Percentiles rank a stretch among this genome's conserved stretches.
Evolutionary conservation across 1,140 invertebrate genomes (phyloP).

Genomic region (Trachelipus rathkii): DNA sequence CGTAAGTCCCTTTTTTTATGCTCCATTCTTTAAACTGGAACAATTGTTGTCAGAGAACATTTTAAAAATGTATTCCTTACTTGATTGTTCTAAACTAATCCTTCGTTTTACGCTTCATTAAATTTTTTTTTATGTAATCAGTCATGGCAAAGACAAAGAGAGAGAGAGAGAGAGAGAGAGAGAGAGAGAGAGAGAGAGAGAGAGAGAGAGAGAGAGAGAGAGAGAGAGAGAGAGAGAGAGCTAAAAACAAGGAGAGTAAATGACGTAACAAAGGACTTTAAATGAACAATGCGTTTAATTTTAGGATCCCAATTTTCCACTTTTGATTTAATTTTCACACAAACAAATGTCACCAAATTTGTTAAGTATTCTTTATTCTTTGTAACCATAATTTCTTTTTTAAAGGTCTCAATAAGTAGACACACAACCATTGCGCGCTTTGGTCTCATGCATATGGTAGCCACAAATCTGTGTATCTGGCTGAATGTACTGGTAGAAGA

Average conservation of each 20-base stretch:
- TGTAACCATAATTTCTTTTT: constrained; percentile 23
- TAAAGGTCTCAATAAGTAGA: constrained; percentile 84
- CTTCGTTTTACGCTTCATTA: too few species aligned
- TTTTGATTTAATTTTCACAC: too few species aligned
- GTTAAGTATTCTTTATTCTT: too few species aligned
- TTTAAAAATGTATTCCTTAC: too few species aligned
- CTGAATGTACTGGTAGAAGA: constrained; percentile 66
- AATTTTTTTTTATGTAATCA: too few species aligned
- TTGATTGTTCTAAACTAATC: too few species aligned
- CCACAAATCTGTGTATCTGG: constrained; percentile 90
- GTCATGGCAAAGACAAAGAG: neutral
- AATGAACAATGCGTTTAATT: too few species aligned
- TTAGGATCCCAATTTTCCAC: neutral
- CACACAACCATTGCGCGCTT: constrained; percentile 81
- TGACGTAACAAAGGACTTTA: neutral
- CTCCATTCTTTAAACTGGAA: too few species aligned
- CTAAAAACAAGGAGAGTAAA: neutral
- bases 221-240: neutral
- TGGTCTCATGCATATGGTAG: constrained; percentile 93
- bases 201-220: neutral
- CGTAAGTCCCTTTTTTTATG: constrained; percentile 46
- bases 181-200: constrained; percentile 7
- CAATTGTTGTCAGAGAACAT: too few species aligned
- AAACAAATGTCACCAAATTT: neutral
- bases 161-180: neutral